These are phyloP conservation scores for Archivesica marissinica DNA, from an alignment of 1,140 invertebrate species.

Conservation along the genomic window DNA sequence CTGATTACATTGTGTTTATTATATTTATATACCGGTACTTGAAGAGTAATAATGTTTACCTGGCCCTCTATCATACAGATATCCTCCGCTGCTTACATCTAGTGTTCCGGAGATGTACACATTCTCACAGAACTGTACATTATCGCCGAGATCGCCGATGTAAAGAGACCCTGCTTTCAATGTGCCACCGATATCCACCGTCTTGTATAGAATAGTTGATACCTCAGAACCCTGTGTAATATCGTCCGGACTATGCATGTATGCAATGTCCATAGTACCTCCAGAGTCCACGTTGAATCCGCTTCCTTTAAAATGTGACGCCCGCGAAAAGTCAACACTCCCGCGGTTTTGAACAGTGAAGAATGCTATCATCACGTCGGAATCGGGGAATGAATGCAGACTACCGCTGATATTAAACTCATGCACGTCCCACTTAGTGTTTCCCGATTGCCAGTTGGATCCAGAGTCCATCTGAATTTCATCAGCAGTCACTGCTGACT, in stretches of 20 bases:
- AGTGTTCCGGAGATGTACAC: constrained; percentile 64
- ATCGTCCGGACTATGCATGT: constrained; percentile 45
- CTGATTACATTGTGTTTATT: no score
- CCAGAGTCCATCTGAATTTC: constrained; percentile 47
- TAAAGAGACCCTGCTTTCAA: constrained; percentile 67
- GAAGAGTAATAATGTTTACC: constrained; percentile 48
- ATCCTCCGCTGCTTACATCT: constrained; percentile 68
- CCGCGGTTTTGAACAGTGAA: constrained; percentile 54
- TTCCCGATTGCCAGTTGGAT: constrained; percentile 58
- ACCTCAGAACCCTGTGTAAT: constrained; percentile 32
- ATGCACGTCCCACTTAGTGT: constrained; percentile 61
- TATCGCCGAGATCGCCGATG: constrained; percentile 36
- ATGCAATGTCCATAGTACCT: constrained; percentile 66
- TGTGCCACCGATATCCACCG: constrained; percentile 61
- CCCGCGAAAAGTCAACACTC: constrained; percentile 45
- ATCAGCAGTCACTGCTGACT: constrained; percentile 52
- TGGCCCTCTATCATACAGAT: constrained; percentile 65
- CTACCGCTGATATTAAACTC: constrained; percentile 51
- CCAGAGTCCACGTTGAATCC: constrained; percentile 50
- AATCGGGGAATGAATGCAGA: constrained; percentile 53
- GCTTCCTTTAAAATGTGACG: constrained; percentile 35
- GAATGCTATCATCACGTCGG: constrained; percentile 46
- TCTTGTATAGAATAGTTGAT: constrained; percentile 33
- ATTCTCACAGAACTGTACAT: constrained; percentile 20
- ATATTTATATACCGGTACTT: no score